These are phyloP conservation scores for Chondrosia reniformis DNA, from an alignment of 37 sponge, comb jelly and placozoan genomes.

Conservation along the genomic window DNA sequence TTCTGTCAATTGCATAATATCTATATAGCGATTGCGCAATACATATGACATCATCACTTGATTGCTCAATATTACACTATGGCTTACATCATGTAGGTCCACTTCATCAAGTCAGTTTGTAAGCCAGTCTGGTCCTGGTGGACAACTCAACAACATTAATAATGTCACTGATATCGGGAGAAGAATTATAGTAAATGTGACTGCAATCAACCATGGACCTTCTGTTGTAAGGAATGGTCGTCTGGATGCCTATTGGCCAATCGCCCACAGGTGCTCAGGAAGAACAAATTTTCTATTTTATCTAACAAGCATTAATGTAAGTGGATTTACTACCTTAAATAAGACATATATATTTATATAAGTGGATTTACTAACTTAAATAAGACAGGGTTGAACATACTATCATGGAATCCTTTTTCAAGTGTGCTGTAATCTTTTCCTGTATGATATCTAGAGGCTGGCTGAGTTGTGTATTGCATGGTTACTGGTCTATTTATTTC, in stretches of 20 bases:
- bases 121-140: no score
- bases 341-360: no score
- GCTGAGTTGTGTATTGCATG: neutral
- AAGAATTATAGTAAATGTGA: neutral
- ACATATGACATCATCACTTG: neutral
- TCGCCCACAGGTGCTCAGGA: conserved; percentile 18
- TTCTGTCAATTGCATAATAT: neutral
- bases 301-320: neutral
- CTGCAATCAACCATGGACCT: conserved; percentile 11
- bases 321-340: no score
- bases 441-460: neutral
- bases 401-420: no score
- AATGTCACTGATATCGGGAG: conserved; percentile 2
- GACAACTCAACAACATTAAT: neutral
- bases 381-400: no score
- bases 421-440: no score
- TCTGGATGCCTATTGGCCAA: neutral
- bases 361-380: no score
- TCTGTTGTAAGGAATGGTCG: neutral
- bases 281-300: conserved; percentile 11
- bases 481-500: neutral
- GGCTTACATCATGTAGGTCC: neutral
- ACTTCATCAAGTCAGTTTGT: neutral
- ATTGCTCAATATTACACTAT: neutral
- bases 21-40: neutral